phyloP scores from a whole-genome alignment of 2,797 vertebrate genomes.

The Coregonus sp. region DNA sequence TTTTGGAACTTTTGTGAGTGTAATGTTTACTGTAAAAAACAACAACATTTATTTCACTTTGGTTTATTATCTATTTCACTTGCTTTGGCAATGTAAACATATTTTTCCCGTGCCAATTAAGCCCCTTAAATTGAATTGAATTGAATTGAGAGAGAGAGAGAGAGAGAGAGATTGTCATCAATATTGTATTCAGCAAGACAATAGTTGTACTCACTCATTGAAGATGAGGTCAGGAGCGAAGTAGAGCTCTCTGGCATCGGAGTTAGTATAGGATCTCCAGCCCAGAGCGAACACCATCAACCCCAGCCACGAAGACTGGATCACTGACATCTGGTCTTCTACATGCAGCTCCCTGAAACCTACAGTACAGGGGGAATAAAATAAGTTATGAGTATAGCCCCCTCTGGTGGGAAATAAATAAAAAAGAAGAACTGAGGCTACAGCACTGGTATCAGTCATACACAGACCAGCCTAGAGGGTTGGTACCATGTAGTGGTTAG shows the following conservation, averaged over 20 bases:
- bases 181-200: slow-evolving; percentile 19
- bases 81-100: too few relatives aligned
- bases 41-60: too few relatives aligned
- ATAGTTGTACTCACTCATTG: slow-evolving; percentile 89
- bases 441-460: too few relatives aligned
- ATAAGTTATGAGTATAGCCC: slow-evolving; percentile 5
- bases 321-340: slow-evolving; percentile 95
- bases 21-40: too few relatives aligned
- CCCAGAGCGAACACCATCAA: slow-evolving; percentile 95
- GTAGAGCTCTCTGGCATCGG: slow-evolving; percentile 92
- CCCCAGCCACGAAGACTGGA: slow-evolving; percentile 96
- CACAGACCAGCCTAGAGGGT: too few relatives aligned
- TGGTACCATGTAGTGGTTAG: too few relatives aligned
- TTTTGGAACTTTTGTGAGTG: too few relatives aligned
- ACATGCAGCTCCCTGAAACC: slow-evolving; percentile 85
- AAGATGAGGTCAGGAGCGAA: slow-evolving; percentile 95
- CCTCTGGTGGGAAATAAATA: background rate
- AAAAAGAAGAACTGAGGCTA: background rate
- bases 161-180: slow-evolving; percentile 28
- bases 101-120: too few relatives aligned
- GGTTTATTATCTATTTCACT: too few relatives aligned
- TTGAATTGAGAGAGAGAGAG: too few relatives aligned
- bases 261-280: slow-evolving; percentile 91
- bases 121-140: too few relatives aligned
- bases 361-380: background rate